Evolutionary conservation across 2,113 vertebrate genomes (phyloP).

Genomic region (Trachemys scripta): DNA sequence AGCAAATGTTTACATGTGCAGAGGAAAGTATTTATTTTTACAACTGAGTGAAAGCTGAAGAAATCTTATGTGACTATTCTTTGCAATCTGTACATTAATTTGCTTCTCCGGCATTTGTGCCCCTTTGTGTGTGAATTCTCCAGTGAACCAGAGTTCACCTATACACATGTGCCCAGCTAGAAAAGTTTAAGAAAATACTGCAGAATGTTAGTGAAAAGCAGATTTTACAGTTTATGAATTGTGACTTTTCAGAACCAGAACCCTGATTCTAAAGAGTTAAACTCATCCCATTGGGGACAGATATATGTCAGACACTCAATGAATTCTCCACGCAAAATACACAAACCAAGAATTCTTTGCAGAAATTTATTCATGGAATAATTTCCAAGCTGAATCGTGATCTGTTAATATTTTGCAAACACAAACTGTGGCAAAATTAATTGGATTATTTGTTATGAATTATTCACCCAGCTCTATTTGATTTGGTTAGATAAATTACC

Average conservation of each 20-base stretch:
- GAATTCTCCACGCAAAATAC: background rate
- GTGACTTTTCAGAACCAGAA: background rate
- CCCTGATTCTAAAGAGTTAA: background rate
- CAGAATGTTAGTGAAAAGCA: background rate
- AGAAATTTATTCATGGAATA: background rate
- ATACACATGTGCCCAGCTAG: background rate
- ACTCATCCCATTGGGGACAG: background rate
- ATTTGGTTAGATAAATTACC: background rate
- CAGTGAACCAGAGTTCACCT: background rate
- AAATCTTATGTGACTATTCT: background rate
- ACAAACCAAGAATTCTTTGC: background rate
- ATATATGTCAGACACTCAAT: background rate
- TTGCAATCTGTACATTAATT: background rate
- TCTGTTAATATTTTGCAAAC: background rate
- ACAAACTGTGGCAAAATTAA: background rate
- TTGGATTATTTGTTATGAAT: background rate
- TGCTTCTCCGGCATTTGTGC: background rate
- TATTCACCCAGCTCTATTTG: background rate
- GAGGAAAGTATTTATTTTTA: conserved; percentile 32
- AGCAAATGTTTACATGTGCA: background rate
- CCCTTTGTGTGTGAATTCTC: background rate
- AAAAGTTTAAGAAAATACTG: background rate
- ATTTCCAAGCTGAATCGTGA: background rate
- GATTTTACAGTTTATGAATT: background rate
- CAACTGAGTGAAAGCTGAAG: background rate